Evolutionary conservation across 2,797 vertebrate species (phyloP).

Genomic region (Delichon dasypus): DNA sequence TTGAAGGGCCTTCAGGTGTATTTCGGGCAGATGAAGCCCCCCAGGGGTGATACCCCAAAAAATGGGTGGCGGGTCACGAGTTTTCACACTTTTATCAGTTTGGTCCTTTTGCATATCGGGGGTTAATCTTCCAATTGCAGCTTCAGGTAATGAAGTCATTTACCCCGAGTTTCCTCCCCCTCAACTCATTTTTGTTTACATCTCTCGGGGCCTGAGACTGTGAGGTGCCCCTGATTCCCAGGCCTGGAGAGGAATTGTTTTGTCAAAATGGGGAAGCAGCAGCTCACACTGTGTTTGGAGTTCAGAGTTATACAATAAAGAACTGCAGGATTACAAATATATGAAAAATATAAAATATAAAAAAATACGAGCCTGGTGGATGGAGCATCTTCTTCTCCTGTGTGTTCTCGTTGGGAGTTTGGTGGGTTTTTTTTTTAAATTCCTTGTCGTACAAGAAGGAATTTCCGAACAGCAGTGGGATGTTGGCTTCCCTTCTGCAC

Average conservation of each 20-base stretch:
- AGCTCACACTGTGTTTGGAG: rapidly evolving
- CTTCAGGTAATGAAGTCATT: background rate
- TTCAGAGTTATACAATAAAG: background rate
- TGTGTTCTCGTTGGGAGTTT: background rate
- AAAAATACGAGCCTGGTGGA: rapidly evolving
- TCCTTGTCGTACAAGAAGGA: background rate
- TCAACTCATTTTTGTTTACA: background rate
- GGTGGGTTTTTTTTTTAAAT: rapidly evolving
- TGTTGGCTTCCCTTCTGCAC: background rate
- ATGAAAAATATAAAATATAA: background rate
- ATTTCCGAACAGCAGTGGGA: background rate
- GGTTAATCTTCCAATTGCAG: background rate
- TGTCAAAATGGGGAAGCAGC: background rate
- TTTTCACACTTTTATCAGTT: background rate
- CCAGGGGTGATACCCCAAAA: too few species aligned
- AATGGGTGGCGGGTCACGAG: rapidly evolving
- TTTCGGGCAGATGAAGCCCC: background rate
- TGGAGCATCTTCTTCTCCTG: background rate
- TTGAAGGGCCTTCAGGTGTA: background rate
- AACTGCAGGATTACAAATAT: background rate
- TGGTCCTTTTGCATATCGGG: background rate
- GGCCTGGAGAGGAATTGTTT: background rate
- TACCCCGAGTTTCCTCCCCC: background rate
- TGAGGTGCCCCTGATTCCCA: background rate
- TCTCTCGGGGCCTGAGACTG: background rate